Evolutionary conservation across 2,797 vertebrate species (phyloP), one percentile per base, ranked within the genome.

Genomic region (Myoxocephalus aenaeus): DNA sequence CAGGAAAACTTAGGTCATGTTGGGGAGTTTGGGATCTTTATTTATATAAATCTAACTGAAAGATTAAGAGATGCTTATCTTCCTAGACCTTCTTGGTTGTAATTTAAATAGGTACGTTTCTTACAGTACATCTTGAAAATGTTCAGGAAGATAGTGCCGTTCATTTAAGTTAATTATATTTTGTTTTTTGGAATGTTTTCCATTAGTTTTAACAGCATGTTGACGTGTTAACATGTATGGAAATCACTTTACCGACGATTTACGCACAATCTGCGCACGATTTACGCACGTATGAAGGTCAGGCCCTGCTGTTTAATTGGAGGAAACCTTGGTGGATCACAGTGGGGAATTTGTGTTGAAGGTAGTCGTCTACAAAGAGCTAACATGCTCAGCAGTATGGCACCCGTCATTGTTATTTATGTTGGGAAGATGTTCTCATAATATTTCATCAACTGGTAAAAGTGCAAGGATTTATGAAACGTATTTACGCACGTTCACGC

Each of bases 261-360:
- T 69, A 66, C 22, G 46, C 57, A 70, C 56, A 32, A 51, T 77
- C 62, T 73, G 53, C 27, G 46, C 57, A 67, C 50, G n/a, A 53
- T 70, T 67, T 69, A 66, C 22, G 46, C 57, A 70, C 56, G 18
- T 22, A 18, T 1, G 29, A 7, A 59, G 25, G 17, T 9, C 17
- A 56, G 9, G 38, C 46, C 22, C 56, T 14, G 20, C 38, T 20
- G 29, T 56, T 44, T n/a, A 18, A 59, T 4, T 38, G 13, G 1
- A 70, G 6, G 38, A 3, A 53, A 58, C 27, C 36, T 5, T 38
- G 2, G 10, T 68, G 34, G 12, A 2, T 44, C 18, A 64, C 18
- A 15, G 7, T n/a, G 25, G 25, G 22, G 10, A 53, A 3, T 50
- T 22, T 34, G 11, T 34, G 0, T 46, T 44, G 25, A 0, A 7